These are phyloP conservation scores for Anarhynchus alexandrinus DNA, from an alignment of 2,113 vertebrate species.

Conservation along the genomic window DNA sequence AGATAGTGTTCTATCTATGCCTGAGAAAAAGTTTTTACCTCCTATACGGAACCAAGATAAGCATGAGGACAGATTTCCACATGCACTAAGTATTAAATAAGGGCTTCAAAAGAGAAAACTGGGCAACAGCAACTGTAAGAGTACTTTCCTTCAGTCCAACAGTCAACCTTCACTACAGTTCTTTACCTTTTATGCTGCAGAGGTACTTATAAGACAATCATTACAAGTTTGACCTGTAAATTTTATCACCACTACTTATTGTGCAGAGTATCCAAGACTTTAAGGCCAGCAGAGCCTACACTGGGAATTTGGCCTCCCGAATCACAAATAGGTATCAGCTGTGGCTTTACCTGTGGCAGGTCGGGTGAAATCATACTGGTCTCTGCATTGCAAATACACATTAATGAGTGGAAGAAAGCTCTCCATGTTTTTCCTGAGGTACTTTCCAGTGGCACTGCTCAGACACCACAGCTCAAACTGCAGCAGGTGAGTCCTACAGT, in stretches of 20 bases:
- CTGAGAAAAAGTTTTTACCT: not conserved
- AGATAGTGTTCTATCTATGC: not conserved
- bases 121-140: not conserved
- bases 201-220: not conserved
- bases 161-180: not conserved
- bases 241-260: not conserved
- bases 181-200: not conserved
- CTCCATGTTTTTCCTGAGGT: conserved; percentile 60
- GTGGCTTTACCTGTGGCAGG: conserved; percentile 64
- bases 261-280: not conserved
- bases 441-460: conserved; percentile 26
- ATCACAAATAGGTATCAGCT: not conserved
- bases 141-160: not conserved
- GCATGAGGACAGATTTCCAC: not conserved
- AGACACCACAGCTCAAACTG: conserved; percentile 89
- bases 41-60: not conserved
- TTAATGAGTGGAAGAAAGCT: conserved; percentile 77
- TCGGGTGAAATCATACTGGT: conserved; percentile 24
- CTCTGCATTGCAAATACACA: conserved; percentile 73
- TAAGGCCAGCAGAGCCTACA: not conserved
- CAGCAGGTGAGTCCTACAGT: conserved; percentile 82
- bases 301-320: not conserved
- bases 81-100: not conserved
- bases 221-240: not conserved
- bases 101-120: not conserved